Evolutionary conservation across 2,888 invertebrate species (phyloP).

Genomic region (Scaptomyza parva): DNA sequence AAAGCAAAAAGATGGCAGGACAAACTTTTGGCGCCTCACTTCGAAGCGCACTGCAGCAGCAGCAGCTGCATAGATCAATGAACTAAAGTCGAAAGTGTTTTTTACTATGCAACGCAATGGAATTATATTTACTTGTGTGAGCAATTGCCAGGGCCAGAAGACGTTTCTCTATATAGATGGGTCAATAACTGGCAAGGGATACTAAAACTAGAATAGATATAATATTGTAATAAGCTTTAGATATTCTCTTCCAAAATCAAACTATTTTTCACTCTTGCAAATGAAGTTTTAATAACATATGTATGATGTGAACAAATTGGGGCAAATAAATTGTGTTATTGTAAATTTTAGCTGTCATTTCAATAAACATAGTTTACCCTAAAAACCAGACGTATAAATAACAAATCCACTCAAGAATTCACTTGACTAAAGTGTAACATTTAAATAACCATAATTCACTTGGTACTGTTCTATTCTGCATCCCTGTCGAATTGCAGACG

Average conservation of each 20-base stretch:
- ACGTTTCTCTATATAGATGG: neutral
- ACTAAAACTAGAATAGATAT: neutral
- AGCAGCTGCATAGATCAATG: constrained; percentile 59
- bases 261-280: too few relatives aligned
- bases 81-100: constrained; percentile 47
- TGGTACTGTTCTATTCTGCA: constrained; percentile 18
- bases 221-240: neutral
- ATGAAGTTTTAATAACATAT: too few relatives aligned
- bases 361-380: neutral
- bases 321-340: neutral
- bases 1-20: constrained; percentile 54
- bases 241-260: neutral
- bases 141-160: constrained; percentile 25
- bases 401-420: neutral
- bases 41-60: neutral
- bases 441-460: constrained; percentile 4
- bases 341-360: neutral
- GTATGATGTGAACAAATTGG: too few relatives aligned
- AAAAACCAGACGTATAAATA: neutral
- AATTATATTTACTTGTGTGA: constrained; percentile 60
- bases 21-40: constrained; percentile 68
- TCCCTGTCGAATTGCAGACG: constrained; percentile 30
- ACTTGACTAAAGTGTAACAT: neutral
- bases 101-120: constrained; percentile 44
- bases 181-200: neutral